Evolutionary conservation across 1,140 invertebrate genomes (phyloP).

Genomic region (Drosophila pseudoananassae): DNA sequence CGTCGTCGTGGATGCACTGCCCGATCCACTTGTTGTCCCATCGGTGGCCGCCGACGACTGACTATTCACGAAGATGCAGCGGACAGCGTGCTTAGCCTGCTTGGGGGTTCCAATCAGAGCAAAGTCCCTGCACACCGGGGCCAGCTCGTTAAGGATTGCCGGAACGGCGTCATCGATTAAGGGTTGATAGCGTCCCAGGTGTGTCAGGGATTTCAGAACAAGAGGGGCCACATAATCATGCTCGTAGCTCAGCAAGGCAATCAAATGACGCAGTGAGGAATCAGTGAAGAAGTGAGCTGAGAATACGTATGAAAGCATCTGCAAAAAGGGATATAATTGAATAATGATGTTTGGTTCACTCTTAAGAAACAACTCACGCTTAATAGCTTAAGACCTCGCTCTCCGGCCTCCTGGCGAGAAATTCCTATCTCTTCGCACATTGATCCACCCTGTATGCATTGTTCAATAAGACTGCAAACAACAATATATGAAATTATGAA

Average conservation of each 20-base stretch:
- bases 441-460: conserved; percentile 76
- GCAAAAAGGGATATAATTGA: not conserved
- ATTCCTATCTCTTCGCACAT: conserved; percentile 89
- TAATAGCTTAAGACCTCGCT: conserved; percentile 92
- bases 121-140: conserved; percentile 94
- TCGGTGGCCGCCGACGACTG: conserved; percentile 62
- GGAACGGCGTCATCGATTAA: conserved; percentile 86
- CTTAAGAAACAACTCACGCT: conserved; percentile 85
- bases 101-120: conserved; percentile 95
- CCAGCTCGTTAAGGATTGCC: conserved; percentile 87
- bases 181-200: conserved; percentile 93
- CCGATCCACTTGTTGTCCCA: conserved; percentile 21
- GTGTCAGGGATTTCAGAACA: conserved; percentile 93
- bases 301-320: conserved; percentile 93
- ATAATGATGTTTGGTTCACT: not conserved
- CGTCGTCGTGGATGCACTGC: conserved; percentile 63
- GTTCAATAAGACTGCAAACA: conserved; percentile 67
- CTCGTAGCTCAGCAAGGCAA: conserved; percentile 91
- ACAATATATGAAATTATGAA: not conserved
- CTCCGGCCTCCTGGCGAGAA: conserved; percentile 91
- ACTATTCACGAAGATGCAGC: conserved; percentile 93
- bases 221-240: conserved; percentile 93
- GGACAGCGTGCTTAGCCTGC: conserved; percentile 97
- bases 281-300: conserved; percentile 95
- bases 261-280: conserved; percentile 92